Percentiles rank a stretch among this genome's conserved stretches.
These are phyloP conservation scores for Tinamus guttatus DNA, from an alignment of 2,113 vertebrate genomes.

Conservation along the genomic window DNA sequence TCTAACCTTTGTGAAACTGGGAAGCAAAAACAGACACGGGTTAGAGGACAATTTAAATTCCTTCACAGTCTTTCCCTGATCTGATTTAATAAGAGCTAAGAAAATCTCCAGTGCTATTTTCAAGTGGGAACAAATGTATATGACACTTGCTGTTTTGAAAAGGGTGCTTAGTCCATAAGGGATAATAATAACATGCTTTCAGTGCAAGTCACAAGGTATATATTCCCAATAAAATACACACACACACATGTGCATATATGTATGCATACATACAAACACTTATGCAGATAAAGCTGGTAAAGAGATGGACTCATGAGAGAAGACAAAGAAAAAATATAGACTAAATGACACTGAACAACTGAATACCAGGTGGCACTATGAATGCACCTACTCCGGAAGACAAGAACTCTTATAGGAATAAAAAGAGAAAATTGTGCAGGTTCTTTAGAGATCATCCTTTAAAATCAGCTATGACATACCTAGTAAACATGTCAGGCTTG, in stretches of 20 bases:
- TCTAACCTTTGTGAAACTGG: neutral
- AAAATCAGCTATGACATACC: neutral
- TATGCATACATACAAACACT: too few species aligned
- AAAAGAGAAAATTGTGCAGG: neutral
- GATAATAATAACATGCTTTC: neutral
- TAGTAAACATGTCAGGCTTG: neutral
- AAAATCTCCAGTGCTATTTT: neutral
- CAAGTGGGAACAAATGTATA: neutral
- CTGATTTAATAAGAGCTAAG: neutral
- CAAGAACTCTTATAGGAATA: neutral
- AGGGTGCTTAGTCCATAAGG: neutral
- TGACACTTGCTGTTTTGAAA: neutral
- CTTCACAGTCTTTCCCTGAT: neutral
- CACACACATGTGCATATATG: neutral
- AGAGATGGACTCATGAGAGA: neutral
- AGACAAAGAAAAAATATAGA: neutral
- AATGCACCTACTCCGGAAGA: neutral
- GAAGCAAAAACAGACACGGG: neutral
- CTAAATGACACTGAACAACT: neutral
- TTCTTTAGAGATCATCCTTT: neutral
- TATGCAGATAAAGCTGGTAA: neutral
- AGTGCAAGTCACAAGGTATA: neutral
- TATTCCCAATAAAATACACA: neutral
- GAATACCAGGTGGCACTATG: neutral
- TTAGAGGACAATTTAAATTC: neutral